Base-by-base conservation (phyloP, 2,113 vertebrate species). In the Ophiodon elongatus region DNA sequence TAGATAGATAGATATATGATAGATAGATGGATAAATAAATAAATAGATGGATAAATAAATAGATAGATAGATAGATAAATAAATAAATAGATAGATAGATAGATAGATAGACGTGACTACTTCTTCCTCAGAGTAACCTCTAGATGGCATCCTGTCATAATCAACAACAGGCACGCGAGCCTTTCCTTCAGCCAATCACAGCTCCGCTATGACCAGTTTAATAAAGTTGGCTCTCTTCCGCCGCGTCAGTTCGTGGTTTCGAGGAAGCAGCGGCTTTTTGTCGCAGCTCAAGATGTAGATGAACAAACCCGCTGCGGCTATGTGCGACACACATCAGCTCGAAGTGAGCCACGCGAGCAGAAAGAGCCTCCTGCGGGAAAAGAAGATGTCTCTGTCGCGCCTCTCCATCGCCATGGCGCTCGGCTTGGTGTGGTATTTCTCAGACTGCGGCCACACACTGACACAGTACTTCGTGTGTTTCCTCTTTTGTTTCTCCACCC, bases 391-490 rank as follows among this genome's bases (percentile, higher is more conserved):
- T 85, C 35, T 76, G 57, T 87, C 86, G 91, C 89, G 93, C 45
- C 10, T 91, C 19, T 90, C 45, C 81, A 65, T 94, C 76, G 92
- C 91, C 52, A 0, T 88, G 10, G 43, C 50, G 5, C 76, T 95
- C 31, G 91, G 88, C 52, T 43, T 93, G 76, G n/a, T 90, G 41
- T 94, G 92, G 91, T 93, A 84, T 77, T 93, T 93, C 1, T 92
- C 87, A 17, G 91, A 94, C 62, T 90, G 63, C 10, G 89, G 85
- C 1, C 89, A 68, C 23, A 37, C 85, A 0, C 11, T 91, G 3
- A 83, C 76, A 0, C 88, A 94, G 52, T 90, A 69, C 64, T 39
- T 85, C 1, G 0, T 94, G 0, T 89, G 87, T 25, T 54, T 91
- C 47, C 35, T 93, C 9, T 82, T 91, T 19, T 92, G 78, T 17